Evolutionary conservation across 2,888 invertebrate genomes (phyloP), one percentile per base, ranked within the genome.

Genomic region (Megaustenia siamemsis): DNA sequence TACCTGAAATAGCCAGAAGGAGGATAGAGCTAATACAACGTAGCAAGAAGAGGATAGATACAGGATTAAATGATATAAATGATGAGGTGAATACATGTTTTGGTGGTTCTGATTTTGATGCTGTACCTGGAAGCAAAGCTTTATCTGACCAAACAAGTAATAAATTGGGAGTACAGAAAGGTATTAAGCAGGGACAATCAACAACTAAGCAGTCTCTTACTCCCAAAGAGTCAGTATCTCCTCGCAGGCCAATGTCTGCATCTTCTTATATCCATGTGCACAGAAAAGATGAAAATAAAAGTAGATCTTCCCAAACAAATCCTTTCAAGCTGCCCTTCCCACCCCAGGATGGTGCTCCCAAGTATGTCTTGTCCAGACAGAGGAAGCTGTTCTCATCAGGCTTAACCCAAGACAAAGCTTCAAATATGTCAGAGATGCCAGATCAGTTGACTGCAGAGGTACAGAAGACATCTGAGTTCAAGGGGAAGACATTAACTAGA

Each of bases 251-350:
- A 10, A 79, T 49, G 35, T 85, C 87, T 18, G 86, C 88, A 15
- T 69, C 85, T 40, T 89, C 88, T 32, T 88, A 87, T 76, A 86
- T 87, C n/a, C 89, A 90, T 43, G 88, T 87, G 53, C 73, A 89
- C 4, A 88, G 90, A 89, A 86, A 87, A 53, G 87, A 87, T 24
- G 87, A 89, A 68, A 87, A 88, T 49, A 77, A 84, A 12, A 75
- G 86, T 1, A 24, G 24, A 12, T 32, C n/a, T 18, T 43, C 21
- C 12, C 43, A 68, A 38, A 35, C 75, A n/a, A 90, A 89, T 81
- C 89, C 90, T 1, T 90, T 88, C 80, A 84, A 81, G 68, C 77
- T 91, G 40, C 92, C 92, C 1, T 92, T 91, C 86, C 88, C 91
- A 21, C 88, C 88, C 24, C 89, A 91, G 18, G 71, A 88, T 66